These are phyloP conservation scores for Drosophila sechellia DNA, from an alignment of 1,140 invertebrate species.

Conservation along the genomic window DNA sequence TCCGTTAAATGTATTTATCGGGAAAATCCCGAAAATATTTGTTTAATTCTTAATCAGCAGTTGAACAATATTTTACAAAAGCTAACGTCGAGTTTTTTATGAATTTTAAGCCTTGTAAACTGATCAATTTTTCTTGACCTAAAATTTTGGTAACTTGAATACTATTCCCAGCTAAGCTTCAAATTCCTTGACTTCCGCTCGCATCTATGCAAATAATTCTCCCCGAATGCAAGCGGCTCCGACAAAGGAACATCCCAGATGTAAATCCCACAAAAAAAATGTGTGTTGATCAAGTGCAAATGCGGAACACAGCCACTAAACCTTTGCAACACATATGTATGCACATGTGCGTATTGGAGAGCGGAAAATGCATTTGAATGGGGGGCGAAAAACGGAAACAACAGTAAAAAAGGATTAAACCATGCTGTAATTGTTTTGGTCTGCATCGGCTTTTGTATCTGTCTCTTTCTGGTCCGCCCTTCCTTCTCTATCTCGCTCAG, in stretches of 20 bases:
- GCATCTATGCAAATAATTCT: constrained; percentile 17
- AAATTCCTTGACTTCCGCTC: not conserved
- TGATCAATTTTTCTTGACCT: no score
- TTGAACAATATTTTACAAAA: no score
- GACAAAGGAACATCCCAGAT: constrained; percentile 30
- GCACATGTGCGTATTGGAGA: constrained; percentile 30
- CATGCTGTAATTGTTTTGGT: constrained; percentile 70
- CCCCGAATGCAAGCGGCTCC: constrained; percentile 30
- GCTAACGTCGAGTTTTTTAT: no score
- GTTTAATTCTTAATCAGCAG: no score
- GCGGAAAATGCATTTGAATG: constrained; percentile 50
- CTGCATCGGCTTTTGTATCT: constrained; percentile 22
- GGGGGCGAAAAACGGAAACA: constrained; percentile 43
- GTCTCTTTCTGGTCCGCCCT: not conserved
- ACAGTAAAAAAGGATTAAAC: constrained; percentile 67
- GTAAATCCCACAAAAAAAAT: constrained; percentile 35
- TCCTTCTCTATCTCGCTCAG: not conserved
- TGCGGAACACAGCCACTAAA: constrained; percentile 45
- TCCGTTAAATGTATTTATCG: no score
- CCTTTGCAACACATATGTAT: constrained; percentile 16
- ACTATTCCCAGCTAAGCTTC: not conserved
- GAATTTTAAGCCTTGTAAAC: not conserved
- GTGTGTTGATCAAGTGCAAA: constrained; percentile 47
- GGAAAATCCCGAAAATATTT: no score
- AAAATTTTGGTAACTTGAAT: no score